phyloP scores from a whole-genome alignment of 1,140 invertebrate species.

The Panagrolaimus sp. region DNA sequence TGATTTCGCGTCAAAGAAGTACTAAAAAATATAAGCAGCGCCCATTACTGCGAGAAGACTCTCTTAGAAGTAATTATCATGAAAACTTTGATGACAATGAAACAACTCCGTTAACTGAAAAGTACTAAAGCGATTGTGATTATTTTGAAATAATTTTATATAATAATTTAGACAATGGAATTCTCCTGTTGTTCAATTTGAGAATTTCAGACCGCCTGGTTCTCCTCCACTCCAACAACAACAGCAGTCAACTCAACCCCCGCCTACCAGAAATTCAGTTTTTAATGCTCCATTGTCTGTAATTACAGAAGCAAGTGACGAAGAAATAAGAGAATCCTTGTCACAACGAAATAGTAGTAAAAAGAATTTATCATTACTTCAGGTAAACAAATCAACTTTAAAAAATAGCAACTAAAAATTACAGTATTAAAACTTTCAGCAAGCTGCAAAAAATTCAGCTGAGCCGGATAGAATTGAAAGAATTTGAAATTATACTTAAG shows the following conservation, averaged over 20 bases:
- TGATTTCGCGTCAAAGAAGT: not conserved
- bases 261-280: not conserved
- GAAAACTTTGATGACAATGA: not conserved
- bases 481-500: no score
- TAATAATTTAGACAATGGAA: not conserved
- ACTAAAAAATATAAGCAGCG: not conserved
- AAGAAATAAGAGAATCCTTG: not conserved
- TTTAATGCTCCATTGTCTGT: conserved; percentile 8
- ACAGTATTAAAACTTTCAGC: no score
- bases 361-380: not conserved
- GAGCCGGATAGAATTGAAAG: no score
- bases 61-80: not conserved
- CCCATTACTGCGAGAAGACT: not conserved
- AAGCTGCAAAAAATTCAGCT: no score
- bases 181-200: not conserved
- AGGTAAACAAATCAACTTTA: no score
- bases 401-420: no score
- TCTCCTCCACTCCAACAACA: not conserved
- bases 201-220: no score
- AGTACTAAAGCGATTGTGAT: not conserved
- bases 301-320: conserved; percentile 5
- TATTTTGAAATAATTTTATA: not conserved
- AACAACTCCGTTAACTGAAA: not conserved
- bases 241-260: not conserved
- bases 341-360: not conserved